A percentile compares a stretch with the other conserved stretches of the same genome.
These are phyloP conservation scores for Salvelinus fontinalis DNA, from an alignment of 2,113 vertebrate genomes.

Conservation along the genomic window DNA sequence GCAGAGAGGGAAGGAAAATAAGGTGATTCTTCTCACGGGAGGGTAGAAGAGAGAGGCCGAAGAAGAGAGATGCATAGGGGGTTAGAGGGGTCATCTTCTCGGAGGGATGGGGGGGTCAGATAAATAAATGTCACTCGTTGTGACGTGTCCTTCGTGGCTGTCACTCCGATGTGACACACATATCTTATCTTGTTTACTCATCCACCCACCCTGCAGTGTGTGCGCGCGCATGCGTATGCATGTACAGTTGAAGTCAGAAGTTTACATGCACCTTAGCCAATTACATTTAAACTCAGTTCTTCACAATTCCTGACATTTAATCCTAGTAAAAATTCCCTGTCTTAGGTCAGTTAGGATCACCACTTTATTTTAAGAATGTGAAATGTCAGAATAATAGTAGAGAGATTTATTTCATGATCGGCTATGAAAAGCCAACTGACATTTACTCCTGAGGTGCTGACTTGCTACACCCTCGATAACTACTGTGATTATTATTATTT, in stretches of 20 bases:
- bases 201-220: constrained; percentile 29
- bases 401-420: no score
- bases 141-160: constrained; percentile 63
- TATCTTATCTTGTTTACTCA: constrained; percentile 55
- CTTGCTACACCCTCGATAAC: no score
- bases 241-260: background rate
- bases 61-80: background rate
- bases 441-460: no score
- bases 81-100: background rate
- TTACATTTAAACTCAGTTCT: no score
- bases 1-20: background rate
- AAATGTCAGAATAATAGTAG: no score
- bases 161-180: constrained; percentile 59
- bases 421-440: no score
- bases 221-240: constrained; percentile 13
- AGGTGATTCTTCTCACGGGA: background rate
- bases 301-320: no score
- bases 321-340: no score
- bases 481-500: no score
- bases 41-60: background rate
- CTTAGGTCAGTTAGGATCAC: no score
- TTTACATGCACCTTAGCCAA: no score
- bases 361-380: no score
- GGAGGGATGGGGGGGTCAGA: background rate
- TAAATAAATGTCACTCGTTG: constrained; percentile 64